Base-by-base conservation (phyloP, 2,113 vertebrate species). In the Sialia sialis region DNA sequence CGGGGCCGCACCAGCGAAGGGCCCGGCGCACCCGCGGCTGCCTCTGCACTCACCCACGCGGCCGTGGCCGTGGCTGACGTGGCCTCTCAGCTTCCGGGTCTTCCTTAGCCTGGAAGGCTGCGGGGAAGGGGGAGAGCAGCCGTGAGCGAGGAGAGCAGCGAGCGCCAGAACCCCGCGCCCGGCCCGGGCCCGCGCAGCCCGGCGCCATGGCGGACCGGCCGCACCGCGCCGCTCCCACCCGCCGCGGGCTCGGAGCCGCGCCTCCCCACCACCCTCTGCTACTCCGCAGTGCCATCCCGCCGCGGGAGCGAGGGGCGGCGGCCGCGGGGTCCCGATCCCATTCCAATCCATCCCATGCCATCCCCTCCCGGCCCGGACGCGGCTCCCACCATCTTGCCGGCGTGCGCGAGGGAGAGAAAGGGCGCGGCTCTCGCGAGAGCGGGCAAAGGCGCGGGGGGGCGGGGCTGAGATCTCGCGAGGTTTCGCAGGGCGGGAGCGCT, bases 61-160 rank as follows among this genome's bases (percentile, higher is more conserved):
- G 90, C 99, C 99, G 70, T 99, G 98, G 78, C 98, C 99, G 83
- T 99, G 99, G 96, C 99, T 99, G 34, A 99, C 98, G 32, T 99
- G 99, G 3, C 99, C 99, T 43, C 98, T 98, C 62, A 99, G 98
- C 95, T 99, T 99, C 89, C 99, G 98, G 30, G 98, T 99, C 97
- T 99, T 99, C 73, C 98, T 98, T 10, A 97, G 95, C 84, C 98
- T 97, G 91, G 98, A 98, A 4, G 98, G 98, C 98, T 99, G 74
- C 63, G 7, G 51, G 86, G 23, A 59, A 52, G 18, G 4, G 21
- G 11, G 9, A 63, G 1, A 64, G 13, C 16, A 5, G 20, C 69
- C 1, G 13, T 93, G 32, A 95, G 76, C 18, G n/a, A 1, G 13
- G 3, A 7, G 12, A 17, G 23, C 49, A 4, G 7, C 48, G 12